These are phyloP conservation scores for Euzophera pinguis DNA, from an alignment of 2,888 invertebrate genomes.

Conservation along the genomic window DNA sequence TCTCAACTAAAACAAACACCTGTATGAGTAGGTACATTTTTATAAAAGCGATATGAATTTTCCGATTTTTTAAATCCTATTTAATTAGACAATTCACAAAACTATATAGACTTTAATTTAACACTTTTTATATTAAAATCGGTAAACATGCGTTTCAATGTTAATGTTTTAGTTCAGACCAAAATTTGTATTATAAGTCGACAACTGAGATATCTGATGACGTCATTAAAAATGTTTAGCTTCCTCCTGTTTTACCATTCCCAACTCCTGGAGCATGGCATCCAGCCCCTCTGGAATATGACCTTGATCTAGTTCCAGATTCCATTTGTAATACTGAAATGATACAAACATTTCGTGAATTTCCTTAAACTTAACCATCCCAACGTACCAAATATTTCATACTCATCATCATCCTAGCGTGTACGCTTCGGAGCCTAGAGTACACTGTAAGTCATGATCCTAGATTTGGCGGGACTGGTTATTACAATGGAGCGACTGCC, in stretches of 20 bases:
- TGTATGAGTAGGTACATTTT: not conserved
- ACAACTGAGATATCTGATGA: not conserved
- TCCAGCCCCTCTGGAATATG: constrained; percentile 89
- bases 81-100: too few relatives aligned
- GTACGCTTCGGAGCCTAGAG: too few relatives aligned
- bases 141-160: not conserved
- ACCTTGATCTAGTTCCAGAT: constrained; percentile 89
- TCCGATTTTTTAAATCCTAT: too few relatives aligned
- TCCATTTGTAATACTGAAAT: constrained; percentile 90
- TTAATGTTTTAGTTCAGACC: not conserved
- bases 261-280: constrained; percentile 86
- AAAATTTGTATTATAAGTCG: not conserved
- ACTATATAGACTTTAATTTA: not conserved
- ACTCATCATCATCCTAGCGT: too few relatives aligned
- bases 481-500: too few relatives aligned
- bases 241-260: constrained; percentile 84
- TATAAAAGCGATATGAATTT: not conserved
- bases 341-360: not conserved
- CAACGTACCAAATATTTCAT: too few relatives aligned
- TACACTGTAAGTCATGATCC: too few relatives aligned
- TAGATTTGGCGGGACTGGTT: too few relatives aligned
- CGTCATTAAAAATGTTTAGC: constrained; percentile 38
- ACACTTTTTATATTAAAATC: not conserved
- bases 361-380: too few relatives aligned
- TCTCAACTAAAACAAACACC: not conserved